Evolutionary conservation across 2,797 vertebrate species (phyloP).

Genomic region (Micropoecilia bifurca): DNA sequence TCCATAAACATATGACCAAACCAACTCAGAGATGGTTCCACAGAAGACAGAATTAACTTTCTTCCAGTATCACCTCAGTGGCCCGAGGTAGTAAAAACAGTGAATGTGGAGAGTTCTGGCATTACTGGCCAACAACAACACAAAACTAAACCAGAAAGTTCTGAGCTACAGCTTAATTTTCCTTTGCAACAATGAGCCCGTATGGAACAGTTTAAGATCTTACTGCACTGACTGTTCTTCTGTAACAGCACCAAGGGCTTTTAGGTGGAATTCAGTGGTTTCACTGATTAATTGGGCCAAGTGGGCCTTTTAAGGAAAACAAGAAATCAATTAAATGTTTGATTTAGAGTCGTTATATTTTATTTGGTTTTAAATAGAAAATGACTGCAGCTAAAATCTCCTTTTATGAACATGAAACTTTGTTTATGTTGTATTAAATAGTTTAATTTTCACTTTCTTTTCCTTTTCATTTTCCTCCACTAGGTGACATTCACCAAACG

Average conservation of each 20-base stretch:
- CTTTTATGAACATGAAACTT: not conserved
- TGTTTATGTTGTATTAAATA: not conserved
- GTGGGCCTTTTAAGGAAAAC: not conserved
- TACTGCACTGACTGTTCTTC: not conserved
- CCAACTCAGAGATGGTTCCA: not conserved
- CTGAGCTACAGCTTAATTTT: not conserved
- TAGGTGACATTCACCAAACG: conserved; percentile 96
- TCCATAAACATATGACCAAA: not conserved
- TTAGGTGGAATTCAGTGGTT: not conserved
- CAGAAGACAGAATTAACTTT: not conserved
- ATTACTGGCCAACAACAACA: not conserved
- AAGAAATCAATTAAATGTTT: not conserved
- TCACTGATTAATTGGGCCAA: not conserved
- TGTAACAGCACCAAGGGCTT: not conserved
- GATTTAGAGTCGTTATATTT: not conserved
- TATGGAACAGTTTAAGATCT: not conserved
- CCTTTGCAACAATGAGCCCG: not conserved
- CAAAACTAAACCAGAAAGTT: not conserved
- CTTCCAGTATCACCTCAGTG: not conserved
- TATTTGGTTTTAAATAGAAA: not conserved
- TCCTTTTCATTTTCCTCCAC: not conserved
- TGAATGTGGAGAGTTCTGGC: not conserved
- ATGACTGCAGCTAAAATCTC: not conserved
- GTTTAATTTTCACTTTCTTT: not conserved
- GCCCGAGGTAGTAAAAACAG: not conserved